Evolutionary conservation across 1,140 invertebrate species (phyloP), one percentile per base, ranked within the genome.

Genomic region (Pseudomyrmex pallidus): DNA sequence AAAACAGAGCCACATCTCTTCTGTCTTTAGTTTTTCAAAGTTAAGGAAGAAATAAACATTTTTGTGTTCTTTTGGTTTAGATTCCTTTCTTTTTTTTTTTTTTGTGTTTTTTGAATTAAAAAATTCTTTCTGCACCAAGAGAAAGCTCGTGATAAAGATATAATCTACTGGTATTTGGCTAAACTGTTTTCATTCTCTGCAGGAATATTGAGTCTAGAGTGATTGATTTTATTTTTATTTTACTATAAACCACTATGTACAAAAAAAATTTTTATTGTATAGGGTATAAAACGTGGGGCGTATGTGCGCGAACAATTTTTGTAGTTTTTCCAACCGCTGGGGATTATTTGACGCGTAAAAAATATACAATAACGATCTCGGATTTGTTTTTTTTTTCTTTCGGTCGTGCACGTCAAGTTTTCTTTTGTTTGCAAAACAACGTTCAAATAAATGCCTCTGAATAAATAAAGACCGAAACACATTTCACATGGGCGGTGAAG

Each of bases 351-450:
- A 72, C 66, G 54, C 54, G 66, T 72, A 80, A 80, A 72, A 35
- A 80, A 80, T 80, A 80, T 72, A 80, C 76, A 80, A 80, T 80
- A 80, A 80, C 76, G 66, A 80, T 72, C 64, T 72, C 54, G 76
- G 66, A 80, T 80, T 80, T 70, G 54, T 72, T 80, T 68, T 76
- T 50, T 59, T 59, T 67, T 67, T 63, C 22, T 22, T 68, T n/a
- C 25, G 46, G 20, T 13, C 54, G 66, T 1, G 17, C 76, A 66
- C 52, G 52, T 59, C 66, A 72, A 70, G 66, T 72, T 50, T 59
- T 72, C 56, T 70, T 61, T 80, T 80, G 76, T 80, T 80, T 35
- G 9, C 25, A 72, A 72, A 80, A 70, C 44, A 70, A 80, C 59
- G 44, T 78, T 72, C 76, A 59, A 59, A 72, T 72, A 72, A 80